Base-by-base conservation (phyloP, 1,140 invertebrate genomes). In the Cherax quadricarinatus region DNA sequence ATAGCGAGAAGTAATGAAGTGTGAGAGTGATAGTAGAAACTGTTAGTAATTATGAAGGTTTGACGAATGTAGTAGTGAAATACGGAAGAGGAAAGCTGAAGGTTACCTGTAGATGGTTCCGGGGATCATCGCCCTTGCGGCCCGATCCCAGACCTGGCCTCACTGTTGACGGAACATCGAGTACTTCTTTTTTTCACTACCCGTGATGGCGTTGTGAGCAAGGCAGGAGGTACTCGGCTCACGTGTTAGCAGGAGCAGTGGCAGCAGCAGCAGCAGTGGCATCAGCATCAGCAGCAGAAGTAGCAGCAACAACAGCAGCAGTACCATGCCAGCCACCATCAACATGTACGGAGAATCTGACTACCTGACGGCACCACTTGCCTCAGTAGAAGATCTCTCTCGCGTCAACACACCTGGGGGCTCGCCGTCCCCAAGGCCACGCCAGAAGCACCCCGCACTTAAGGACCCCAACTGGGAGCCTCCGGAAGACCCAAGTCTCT, bases 321-420 rank as follows among this genome's bases (percentile, higher is more conserved):
- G 60, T 9, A 70, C 57, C 9, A 90, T 90, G 88, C 88, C 88
- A 18, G 88, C 88, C 48, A 88, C 91, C 80, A 88, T 92, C 85
- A 92, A 92, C 86, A 92, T 92, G 91, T 92, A 92, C 53, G 86
- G 93, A 5, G 93, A 94, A 24, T n/a, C 80, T 53, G 83, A 85
- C 21, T 82, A 91, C 49, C 53, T 94, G 21, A 84, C 91, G 41
- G 94, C 94, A 14, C 94, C 94, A 1, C 82, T 94, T 48, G 94
- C 94, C 82, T 94, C 94, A 7, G 93, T 94, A 85, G 94, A 94
- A 86, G 94, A 94, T 66, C 83, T 94, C 49, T 94, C 93, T 4
- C 91, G 93, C 10, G 89, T 93, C 30, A 93, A 93, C 86, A 94
- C 94, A 14, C 94, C 94, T 5, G 94, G 93, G 80, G 94, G 94